Evolutionary conservation across 2,888 invertebrate species (phyloP).

Genomic region (Nematopogon swammerdamellus): DNA sequence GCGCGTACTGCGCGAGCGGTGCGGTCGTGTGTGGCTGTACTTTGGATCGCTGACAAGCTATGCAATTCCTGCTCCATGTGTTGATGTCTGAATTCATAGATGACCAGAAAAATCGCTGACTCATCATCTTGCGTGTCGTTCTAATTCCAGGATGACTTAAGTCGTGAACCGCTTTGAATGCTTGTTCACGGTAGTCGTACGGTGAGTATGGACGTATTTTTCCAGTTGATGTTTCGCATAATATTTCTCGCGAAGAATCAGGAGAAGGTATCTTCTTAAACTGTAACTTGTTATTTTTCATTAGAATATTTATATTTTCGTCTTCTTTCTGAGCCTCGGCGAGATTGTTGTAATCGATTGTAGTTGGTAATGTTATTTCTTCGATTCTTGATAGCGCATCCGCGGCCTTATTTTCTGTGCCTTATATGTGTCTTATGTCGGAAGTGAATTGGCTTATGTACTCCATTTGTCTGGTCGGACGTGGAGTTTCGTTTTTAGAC

Average conservation of each 20-base stretch:
- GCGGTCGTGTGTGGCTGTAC: background rate
- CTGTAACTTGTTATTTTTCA: slow-evolving; percentile 1
- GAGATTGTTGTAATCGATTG: slow-evolving; percentile 5
- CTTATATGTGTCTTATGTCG: slow-evolving; percentile 18
- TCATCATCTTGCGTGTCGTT: slow-evolving; percentile 3
- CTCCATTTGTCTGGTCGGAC: slow-evolving; percentile 5
- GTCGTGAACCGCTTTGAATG: slow-evolving; percentile 11
- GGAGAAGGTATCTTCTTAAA: background rate
- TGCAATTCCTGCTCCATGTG: slow-evolving; percentile 7
- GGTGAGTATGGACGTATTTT: slow-evolving; percentile 12
- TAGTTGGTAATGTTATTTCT: background rate
- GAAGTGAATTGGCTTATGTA: slow-evolving; percentile 18
- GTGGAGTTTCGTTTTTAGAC: slow-evolving; percentile 6
- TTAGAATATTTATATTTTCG: slow-evolving; percentile 1
- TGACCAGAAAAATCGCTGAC: slow-evolving; percentile 4
- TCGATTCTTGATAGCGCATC: slow-evolving; percentile 17
- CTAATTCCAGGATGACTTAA: slow-evolving; percentile 8
- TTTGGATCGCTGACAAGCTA: slow-evolving; percentile 6
- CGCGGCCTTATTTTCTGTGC: slow-evolving; percentile 14
- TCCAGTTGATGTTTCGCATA: slow-evolving; percentile 4
- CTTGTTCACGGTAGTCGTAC: slow-evolving; percentile 7
- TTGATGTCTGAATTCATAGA: slow-evolving; percentile 7
- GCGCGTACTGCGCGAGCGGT: background rate
- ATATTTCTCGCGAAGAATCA: background rate
- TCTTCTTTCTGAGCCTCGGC: slow-evolving; percentile 1